These are phyloP conservation scores for Amphilophus citrinellus DNA, from an alignment of 2,113 vertebrate genomes.

Conservation along the genomic window DNA sequence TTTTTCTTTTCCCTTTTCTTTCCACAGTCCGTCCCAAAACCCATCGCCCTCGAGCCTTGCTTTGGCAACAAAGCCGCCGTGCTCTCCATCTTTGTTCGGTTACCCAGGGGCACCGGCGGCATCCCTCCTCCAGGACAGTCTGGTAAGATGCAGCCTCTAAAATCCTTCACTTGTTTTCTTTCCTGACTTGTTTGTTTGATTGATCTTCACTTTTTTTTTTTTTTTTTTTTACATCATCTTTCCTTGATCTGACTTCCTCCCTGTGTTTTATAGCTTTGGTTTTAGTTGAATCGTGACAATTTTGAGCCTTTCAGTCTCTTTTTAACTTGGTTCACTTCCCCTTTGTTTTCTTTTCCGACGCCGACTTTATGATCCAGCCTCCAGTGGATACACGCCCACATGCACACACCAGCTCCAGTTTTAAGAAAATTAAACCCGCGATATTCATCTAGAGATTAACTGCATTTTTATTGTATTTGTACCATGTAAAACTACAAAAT, in stretches of 20 bases:
- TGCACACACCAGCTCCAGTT: not conserved
- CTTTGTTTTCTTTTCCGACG: not conserved
- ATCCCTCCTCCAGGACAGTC: slow-evolving; percentile 98
- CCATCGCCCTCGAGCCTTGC: slow-evolving; percentile 97
- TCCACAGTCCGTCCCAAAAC: slow-evolving; percentile 91
- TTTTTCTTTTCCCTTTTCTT: not conserved
- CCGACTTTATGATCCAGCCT: not conserved
- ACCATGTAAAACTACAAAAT: not conserved
- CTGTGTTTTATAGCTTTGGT: not conserved
- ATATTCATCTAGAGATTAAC: not conserved
- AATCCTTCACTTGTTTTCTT: not conserved
- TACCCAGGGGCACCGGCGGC: slow-evolving; percentile 92
- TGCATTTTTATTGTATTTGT: not conserved
- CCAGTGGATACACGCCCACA: not conserved
- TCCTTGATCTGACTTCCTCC: not conserved
- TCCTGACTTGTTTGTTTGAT: slow-evolving; percentile 16
- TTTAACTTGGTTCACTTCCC: not conserved
- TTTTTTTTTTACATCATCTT: not conserved
- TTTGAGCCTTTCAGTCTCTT: not conserved
- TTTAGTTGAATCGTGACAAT: not conserved
- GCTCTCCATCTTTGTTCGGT: slow-evolving; percentile 96
- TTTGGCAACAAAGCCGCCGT: slow-evolving; percentile 97
- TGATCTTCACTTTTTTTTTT: slow-evolving; percentile 25
- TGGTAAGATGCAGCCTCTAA: slow-evolving; percentile 78
- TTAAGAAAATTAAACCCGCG: not conserved